Percentiles rank a stretch among this genome's conserved stretches.
Conservation (phyloP, 1,140 invertebrate species). For the Aplysia californica region DNA sequence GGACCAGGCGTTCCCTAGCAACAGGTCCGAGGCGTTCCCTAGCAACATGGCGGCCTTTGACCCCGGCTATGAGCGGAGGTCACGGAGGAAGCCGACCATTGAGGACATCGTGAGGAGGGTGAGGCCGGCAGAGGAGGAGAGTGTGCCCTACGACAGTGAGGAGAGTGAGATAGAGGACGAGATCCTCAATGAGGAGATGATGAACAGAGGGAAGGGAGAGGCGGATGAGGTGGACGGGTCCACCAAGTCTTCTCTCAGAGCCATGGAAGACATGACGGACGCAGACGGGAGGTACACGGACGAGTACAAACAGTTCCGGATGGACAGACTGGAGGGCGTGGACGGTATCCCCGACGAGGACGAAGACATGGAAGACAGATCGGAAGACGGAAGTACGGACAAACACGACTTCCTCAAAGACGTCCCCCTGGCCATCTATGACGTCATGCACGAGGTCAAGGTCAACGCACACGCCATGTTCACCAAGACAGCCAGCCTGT, state of each 20-base stretch:
- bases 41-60: conserved; percentile 18
- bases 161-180: conserved; percentile 49
- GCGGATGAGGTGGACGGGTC: conserved; percentile 57
- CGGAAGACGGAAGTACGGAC: conserved; percentile 14
- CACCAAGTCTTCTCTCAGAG: conserved; percentile 20
- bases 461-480: conserved; percentile 11
- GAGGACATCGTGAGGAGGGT: conserved; percentile 61
- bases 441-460: conserved; percentile 22
- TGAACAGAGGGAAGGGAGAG: conserved; percentile 16
- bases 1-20: not conserved
- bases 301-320: not conserved
- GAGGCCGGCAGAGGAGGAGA: conserved; percentile 40
- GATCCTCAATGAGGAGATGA: conserved; percentile 36
- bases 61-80: conserved; percentile 40
- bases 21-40: too few species aligned
- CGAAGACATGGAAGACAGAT: conserved; percentile 27
- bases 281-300: not conserved
- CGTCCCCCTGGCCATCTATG: conserved; percentile 7
- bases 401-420: conserved; percentile 13
- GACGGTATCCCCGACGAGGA: conserved; percentile 22
- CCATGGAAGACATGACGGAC: not conserved
- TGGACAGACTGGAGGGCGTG: conserved; percentile 10
- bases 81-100: conserved; percentile 54
- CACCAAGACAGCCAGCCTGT: conserved; percentile 7
- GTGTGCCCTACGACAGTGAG: conserved; percentile 45